phyloP scores from a whole-genome alignment of 2,113 vertebrate species.

The Kryptolebias marmoratus region DNA sequence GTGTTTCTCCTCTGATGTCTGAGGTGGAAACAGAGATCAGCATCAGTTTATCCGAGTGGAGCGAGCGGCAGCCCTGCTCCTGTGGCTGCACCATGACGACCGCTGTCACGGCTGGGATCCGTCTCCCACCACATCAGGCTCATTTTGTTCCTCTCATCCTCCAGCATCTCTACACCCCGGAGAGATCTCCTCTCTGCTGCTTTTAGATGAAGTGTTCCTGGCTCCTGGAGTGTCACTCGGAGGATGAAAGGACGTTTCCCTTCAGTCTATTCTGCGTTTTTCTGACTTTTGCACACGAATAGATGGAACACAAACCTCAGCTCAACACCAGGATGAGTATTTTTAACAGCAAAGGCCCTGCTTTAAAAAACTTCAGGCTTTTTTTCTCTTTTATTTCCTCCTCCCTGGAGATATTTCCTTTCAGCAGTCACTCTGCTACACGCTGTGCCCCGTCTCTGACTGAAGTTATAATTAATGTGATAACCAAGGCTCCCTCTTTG shows the following conservation, averaged over 20 bases:
- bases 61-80: slow-evolving; percentile 38
- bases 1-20: slow-evolving; percentile 3
- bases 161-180: slow-evolving; percentile 25
- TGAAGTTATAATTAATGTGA: slow-evolving; percentile 61
- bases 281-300: neutral
- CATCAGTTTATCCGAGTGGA: slow-evolving; percentile 43
- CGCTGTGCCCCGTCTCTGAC: slow-evolving; percentile 13
- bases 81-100: slow-evolving; percentile 62
- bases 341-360: slow-evolving; percentile 27
- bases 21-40: slow-evolving; percentile 30
- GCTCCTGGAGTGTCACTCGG: slow-evolving; percentile 42
- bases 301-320: slow-evolving; percentile 16
- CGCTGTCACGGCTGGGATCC: slow-evolving; percentile 56
- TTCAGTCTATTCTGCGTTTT: slow-evolving; percentile 14
- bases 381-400: neutral
- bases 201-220: slow-evolving; percentile 26
- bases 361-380: slow-evolving; percentile 11
- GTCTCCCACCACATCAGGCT: slow-evolving; percentile 46
- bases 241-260: slow-evolving; percentile 50
- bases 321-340: slow-evolving; percentile 29
- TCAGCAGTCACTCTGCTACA: slow-evolving; percentile 18
- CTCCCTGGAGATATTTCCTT: neutral
- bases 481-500: slow-evolving; percentile 26
- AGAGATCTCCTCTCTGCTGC: slow-evolving; percentile 19
- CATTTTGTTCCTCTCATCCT: slow-evolving; percentile 48